A percentile compares a stretch with the other conserved stretches of the same genome.
Evolutionary conservation across 1,140 invertebrate genomes (phyloP).

Genomic region (Drosophila jambulina): DNA sequence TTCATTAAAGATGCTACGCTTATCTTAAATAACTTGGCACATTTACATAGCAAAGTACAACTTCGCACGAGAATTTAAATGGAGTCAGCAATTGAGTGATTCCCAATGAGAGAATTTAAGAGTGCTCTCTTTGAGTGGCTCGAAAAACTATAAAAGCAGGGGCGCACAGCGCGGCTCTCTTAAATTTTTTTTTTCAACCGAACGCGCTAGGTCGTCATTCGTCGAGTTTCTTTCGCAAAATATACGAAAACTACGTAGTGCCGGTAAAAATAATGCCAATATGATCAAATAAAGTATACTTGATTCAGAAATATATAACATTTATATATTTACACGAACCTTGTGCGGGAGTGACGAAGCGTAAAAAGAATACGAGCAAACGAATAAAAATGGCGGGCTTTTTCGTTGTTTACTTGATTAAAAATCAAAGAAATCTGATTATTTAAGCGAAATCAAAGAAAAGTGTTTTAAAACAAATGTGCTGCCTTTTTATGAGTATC

Average conservation of each 20-base stretch:
- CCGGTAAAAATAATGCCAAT: conserved; percentile 5
- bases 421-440: conserved; percentile 24
- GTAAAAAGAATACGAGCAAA: conserved; percentile 12
- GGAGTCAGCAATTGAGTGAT: background rate
- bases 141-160: conserved; percentile 13
- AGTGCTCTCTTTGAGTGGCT: background rate
- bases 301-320: conserved; percentile 28
- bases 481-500: background rate
- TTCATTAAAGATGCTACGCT: background rate
- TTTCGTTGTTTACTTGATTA: conserved; percentile 30
- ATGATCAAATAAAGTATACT: background rate
- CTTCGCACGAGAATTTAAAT: background rate
- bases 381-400: conserved; percentile 62
- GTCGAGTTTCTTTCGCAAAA: conserved; percentile 28
- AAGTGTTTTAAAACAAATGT: background rate
- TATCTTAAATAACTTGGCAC: background rate
- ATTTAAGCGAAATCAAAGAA: background rate
- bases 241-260: conserved; percentile 1
- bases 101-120: background rate
- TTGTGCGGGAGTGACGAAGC: conserved; percentile 30
- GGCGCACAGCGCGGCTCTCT: background rate
- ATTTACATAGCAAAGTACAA: background rate
- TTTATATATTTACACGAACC: conserved; percentile 48
- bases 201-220: background rate
- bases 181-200: conserved; percentile 1